A percentile compares a stretch with the other conserved stretches of the same genome.
Evolutionary conservation across 2,113 vertebrate species (phyloP).

Genomic region (Gambusia affinis): DNA sequence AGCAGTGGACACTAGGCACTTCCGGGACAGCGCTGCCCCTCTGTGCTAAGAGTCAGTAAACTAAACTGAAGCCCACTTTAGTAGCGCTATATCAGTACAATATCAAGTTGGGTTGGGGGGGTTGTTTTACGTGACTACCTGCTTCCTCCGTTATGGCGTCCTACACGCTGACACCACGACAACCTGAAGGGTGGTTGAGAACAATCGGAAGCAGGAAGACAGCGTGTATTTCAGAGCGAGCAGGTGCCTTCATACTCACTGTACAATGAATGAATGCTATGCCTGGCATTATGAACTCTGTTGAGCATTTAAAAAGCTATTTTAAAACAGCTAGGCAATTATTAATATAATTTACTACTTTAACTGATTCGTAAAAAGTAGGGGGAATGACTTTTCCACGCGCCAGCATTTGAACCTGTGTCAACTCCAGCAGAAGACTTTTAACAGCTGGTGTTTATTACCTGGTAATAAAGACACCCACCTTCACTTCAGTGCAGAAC

Average conservation of each 20-base stretch:
- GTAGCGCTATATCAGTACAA: not conserved
- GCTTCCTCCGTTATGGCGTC: constrained; percentile 32
- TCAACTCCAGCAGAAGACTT: not conserved
- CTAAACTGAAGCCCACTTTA: not conserved
- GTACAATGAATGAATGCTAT: no score
- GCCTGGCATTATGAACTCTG: not conserved
- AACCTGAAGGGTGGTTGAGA: not conserved
- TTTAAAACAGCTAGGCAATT: not conserved
- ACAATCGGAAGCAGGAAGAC: not conserved
- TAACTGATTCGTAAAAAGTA: not conserved
- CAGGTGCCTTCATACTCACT: not conserved
- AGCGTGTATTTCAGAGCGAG: no score
- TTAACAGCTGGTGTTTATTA: not conserved
- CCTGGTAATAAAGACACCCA: constrained; percentile 29
- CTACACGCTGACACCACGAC: fast-evolving
- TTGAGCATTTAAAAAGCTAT: not conserved
- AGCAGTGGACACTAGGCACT: not conserved
- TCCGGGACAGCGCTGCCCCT: not conserved
- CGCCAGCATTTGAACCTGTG: no score
- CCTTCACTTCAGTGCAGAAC: constrained; percentile 33
- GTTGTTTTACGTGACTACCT: constrained; percentile 35
- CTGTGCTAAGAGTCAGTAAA: not conserved
- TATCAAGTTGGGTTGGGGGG: not conserved
- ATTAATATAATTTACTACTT: not conserved
- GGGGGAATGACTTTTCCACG: not conserved